These are phyloP conservation scores for Eudyptes chrysolophus DNA, from an alignment of 2,113 vertebrate species.

Conservation along the genomic window DNA sequence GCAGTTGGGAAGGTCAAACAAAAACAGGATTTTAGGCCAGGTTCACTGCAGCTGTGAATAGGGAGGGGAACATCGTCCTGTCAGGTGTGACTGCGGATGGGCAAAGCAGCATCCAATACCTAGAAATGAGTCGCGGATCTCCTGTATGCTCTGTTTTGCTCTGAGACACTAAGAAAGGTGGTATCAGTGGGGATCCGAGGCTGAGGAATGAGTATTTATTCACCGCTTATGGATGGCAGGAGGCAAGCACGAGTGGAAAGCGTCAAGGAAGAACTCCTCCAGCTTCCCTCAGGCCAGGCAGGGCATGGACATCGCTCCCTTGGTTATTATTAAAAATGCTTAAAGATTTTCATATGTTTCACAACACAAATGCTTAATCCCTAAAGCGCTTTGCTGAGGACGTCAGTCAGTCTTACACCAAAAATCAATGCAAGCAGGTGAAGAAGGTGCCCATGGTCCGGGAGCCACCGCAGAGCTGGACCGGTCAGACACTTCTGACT, in stretches of 20 bases:
- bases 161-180: neutral
- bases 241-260: neutral
- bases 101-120: neutral
- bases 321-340: neutral
- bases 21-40: neutral
- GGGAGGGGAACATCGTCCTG: neutral
- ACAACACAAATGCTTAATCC: neutral
- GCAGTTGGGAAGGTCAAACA: constrained; percentile 7
- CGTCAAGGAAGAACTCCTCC: neutral
- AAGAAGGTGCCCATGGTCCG: neutral
- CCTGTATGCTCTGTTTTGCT: neutral
- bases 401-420: neutral
- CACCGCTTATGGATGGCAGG: neutral
- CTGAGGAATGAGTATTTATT: neutral
- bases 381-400: neutral
- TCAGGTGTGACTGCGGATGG: neutral
- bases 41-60: neutral
- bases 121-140: neutral
- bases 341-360: neutral
- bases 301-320: accelerated
- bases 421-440: neutral
- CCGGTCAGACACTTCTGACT: neutral
- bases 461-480: neutral
- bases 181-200: neutral
- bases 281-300: neutral